These are phyloP conservation scores for Halcyon malimbica DNA, from an alignment of 2,113 vertebrate genomes.

Conservation along the genomic window DNA sequence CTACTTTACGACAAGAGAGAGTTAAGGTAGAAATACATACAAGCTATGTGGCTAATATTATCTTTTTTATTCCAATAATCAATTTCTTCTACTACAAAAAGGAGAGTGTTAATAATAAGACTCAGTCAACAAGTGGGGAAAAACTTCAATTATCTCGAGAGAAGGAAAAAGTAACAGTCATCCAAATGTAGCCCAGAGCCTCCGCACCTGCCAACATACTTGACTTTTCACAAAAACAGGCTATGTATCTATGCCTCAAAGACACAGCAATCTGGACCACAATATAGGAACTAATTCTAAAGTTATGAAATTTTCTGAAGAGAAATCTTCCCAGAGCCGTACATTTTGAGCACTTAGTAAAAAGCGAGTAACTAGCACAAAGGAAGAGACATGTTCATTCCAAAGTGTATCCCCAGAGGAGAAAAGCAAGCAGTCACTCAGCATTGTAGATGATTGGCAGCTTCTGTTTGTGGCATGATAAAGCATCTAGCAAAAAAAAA, in stretches of 20 bases:
- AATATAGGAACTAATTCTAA: not conserved
- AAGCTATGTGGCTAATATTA: not conserved
- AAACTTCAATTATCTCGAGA: not conserved
- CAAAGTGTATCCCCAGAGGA: not conserved
- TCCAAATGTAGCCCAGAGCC: not conserved
- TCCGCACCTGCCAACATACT: not conserved
- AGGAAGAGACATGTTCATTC: not conserved
- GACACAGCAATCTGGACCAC: not conserved
- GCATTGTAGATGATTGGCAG: not conserved
- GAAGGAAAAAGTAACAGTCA: not conserved
- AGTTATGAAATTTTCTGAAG: not conserved
- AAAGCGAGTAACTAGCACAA: not conserved
- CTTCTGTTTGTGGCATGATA: not conserved
- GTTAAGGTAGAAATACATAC: not conserved
- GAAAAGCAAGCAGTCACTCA: not conserved
- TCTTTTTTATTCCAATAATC: not conserved
- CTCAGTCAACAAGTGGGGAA: not conserved
- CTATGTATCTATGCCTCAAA: not conserved
- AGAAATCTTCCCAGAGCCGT: not conserved
- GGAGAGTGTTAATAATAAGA: not conserved
- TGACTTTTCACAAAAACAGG: not conserved
- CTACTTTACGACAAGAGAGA: not conserved
- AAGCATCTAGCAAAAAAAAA: not conserved
- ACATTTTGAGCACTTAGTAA: not conserved
- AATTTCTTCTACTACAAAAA: not conserved